Evolutionary conservation across 1,140 invertebrate genomes (phyloP), one percentile per base, ranked within the genome.

Genomic region (Nilaparvata lugens): DNA sequence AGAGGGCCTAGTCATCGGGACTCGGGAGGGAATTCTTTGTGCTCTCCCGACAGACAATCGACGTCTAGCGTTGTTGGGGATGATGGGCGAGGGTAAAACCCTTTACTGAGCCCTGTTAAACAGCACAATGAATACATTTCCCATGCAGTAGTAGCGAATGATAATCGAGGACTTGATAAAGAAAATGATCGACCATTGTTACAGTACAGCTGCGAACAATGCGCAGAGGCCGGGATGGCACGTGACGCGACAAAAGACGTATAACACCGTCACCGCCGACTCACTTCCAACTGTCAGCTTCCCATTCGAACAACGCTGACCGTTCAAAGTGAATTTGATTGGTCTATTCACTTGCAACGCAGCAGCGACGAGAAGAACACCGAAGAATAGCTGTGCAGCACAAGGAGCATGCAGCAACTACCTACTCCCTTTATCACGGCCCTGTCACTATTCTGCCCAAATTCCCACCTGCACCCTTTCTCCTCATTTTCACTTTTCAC

Each of bases 101-200:
- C 45, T 23, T 48, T 48, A 48, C 45, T 23, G 14, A 48, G 45
- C 45, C 14, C 45, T 23, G 45, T 23, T 48, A 48, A 48, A 48
- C 45, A 48, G 45, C 45, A 48, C 45, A 48, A 48, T 48, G 45
- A 48, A 48, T 48, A 48, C 45, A 48, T 48, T 48, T 48, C 45
- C 45, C 45, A 48, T 48, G 45, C 45, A 48, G 45, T 48, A 48
- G 45, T 48, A 48, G 45, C 45, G 18, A 48, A 48, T 48, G 45
- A 48, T 48, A 48, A 48, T 48, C 45, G 45, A 18, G 45, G 45
- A 48, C 45, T 48, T 48, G 45, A 48, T 48, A 48, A 48, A 48
- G 45, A 48, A 48, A 48, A 48, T 48, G 45, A 48, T 48, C 5
- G 45, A 18, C 45, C 45, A 48, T 48, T 48, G 45, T 48, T 48